Percentiles rank a stretch among this genome's conserved stretches.
These are phyloP conservation scores for Yponomeuta evonymella DNA, from an alignment of 2,888 invertebrate genomes.

Conservation along the genomic window DNA sequence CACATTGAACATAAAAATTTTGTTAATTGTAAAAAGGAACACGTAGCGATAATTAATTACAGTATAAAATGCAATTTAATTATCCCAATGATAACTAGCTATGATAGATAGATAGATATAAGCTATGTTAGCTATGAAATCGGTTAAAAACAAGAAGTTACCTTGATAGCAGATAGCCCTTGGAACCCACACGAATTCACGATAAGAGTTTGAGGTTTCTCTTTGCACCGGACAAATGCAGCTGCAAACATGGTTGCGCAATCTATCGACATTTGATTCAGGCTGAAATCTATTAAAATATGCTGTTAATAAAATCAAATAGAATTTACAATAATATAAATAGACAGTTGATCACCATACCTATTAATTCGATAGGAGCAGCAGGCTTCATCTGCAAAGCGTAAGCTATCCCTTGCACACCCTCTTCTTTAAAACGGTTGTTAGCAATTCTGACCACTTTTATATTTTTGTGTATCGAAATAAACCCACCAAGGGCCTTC, in stretches of 20 bases:
- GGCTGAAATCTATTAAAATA: slow-evolving; percentile 62
- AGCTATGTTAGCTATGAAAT: too few species aligned
- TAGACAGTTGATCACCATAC: slow-evolving; percentile 29
- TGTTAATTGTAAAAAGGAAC: too few species aligned
- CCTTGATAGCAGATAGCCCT: slow-evolving; percentile 70
- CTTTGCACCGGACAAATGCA: slow-evolving; percentile 72
- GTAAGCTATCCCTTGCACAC: slow-evolving; percentile 73
- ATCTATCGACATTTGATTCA: slow-evolving; percentile 77
- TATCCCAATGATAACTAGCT: too few species aligned
- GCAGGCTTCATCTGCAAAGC: slow-evolving; percentile 68
- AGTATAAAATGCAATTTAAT: too few species aligned
- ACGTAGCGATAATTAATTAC: too few species aligned
- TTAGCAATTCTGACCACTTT: slow-evolving; percentile 71
- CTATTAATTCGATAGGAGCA: slow-evolving; percentile 64
- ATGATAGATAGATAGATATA: too few species aligned
- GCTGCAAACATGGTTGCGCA: slow-evolving; percentile 77
- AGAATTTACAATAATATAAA: not conserved
- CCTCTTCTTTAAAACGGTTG: slow-evolving; percentile 71
- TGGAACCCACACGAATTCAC: slow-evolving; percentile 73
- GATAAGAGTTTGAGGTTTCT: slow-evolving; percentile 71
- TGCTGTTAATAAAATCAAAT: too few species aligned
- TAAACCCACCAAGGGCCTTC: slow-evolving; percentile 77
- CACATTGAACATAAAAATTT: too few species aligned
- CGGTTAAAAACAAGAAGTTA: slow-evolving; percentile 22
- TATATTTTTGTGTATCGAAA: slow-evolving; percentile 61